phyloP scores from a whole-genome alignment of 2,113 vertebrate genomes.

The Gymnogyps californianus region DNA sequence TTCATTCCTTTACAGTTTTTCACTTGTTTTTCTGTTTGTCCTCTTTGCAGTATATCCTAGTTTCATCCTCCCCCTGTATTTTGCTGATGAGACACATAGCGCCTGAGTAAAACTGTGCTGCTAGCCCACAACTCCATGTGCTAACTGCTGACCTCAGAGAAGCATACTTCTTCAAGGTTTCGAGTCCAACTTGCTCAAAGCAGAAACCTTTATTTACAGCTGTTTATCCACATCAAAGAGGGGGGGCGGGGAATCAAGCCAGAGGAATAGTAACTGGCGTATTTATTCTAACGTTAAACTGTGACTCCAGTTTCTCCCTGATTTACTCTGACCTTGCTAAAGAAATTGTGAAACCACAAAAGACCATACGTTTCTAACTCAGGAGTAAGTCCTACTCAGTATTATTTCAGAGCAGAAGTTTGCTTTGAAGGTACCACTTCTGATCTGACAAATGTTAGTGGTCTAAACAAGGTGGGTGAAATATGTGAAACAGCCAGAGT shows the following conservation, averaged over 20 bases:
- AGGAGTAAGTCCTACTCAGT: neutral
- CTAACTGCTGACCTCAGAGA: neutral
- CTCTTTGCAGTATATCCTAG: neutral
- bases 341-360: neutral
- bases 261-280: neutral
- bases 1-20: neutral
- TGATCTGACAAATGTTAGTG: neutral
- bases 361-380: neutral
- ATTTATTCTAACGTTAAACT: neutral
- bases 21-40: neutral
- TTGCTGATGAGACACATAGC: neutral
- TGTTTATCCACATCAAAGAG: neutral
- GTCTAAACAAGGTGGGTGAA: neutral
- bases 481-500: rapidly evolving
- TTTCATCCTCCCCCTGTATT: neutral
- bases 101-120: neutral
- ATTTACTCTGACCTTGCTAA: neutral
- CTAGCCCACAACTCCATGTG: neutral
- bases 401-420: neutral
- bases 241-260: neutral
- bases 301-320: neutral
- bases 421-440: neutral
- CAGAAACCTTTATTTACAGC: neutral
- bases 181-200: neutral
- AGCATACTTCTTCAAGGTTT: neutral